Base-by-base conservation (phyloP, 2,113 vertebrate genomes). In the Xerus inauris region DNA sequence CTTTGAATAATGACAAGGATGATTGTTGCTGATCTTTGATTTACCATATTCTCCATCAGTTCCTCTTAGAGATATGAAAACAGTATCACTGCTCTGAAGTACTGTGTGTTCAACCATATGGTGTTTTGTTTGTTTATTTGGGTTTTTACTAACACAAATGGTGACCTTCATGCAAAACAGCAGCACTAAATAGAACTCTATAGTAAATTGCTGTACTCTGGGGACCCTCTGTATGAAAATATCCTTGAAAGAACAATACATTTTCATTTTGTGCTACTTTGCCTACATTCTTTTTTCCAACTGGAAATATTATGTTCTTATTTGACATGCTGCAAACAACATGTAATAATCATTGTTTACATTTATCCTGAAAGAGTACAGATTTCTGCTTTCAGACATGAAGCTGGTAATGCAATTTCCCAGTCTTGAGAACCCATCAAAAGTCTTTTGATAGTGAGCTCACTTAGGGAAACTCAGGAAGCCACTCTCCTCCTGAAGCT, bases 321-420 rank as follows among this genome's bases (percentile, higher is more conserved):
- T 95, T 97, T 97, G 82, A 95, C 77, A 64, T 4, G 2, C 35
- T 96, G 30, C 24, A 87, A 98, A 49, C 45, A 42, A 75, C 42
- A 10, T 86, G 22, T 80, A 88, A 17, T 96, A 32, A 64, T 72
- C 75, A 47, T 42, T 95, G 0, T 94, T 98, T 98, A 59, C n/a
- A 75, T 94, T 98, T 96, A 93, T 62, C 67, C 47, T 16, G 87
- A 93, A 93, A 73, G 65, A 32, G 86, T 69, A 71, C n/a, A 32
- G 81, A 9, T 77, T 80, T 67, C 96, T 97, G 32, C 57, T 96
- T 98, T 95, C 96, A 71, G 80, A 95, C 92, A 62, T n/a, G 76
- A 96, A 19, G 19, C 64, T 89, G 42, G 51, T 85, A 81, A 85
- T 62, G 35, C 28, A 76, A 12, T 90, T 88, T 96, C 96, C 49